phyloP scores from a whole-genome alignment of 2,797 vertebrate species.

The Phrynocephalus forsythii region DNA sequence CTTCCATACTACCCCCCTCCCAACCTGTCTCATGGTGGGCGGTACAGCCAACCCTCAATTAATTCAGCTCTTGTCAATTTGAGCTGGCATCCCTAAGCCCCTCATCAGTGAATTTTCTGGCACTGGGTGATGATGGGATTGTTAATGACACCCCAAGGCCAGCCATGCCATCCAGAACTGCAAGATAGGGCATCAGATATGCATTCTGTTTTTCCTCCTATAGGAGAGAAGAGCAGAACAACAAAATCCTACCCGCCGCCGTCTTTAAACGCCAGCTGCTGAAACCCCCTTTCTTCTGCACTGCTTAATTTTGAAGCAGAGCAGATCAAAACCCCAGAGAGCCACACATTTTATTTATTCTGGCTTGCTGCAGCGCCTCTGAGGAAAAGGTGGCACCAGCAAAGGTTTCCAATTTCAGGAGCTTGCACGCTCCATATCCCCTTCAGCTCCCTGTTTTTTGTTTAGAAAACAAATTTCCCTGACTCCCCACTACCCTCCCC shows the following conservation, averaged over 20 bases:
- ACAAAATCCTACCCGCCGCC: neutral
- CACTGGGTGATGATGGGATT: too few relatives aligned
- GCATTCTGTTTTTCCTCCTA: neutral
- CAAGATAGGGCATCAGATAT: neutral
- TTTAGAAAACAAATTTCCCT: conserved; percentile 12
- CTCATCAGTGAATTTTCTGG: too few relatives aligned
- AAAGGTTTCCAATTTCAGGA: conserved; percentile 23
- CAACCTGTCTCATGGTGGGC: neutral
- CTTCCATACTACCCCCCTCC: neutral
- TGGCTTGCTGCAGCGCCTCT: conserved; percentile 8
- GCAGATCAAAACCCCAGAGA: neutral
- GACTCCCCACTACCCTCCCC: neutral
- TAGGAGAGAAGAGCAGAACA: neutral
- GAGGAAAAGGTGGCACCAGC: conserved; percentile 13
- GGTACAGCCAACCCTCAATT: neutral
- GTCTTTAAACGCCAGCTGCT: too few relatives aligned
- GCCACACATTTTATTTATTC: conserved; percentile 1
- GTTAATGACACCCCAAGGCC: neutral
- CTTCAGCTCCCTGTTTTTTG: conserved; percentile 7
- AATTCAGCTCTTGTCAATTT: neutral
- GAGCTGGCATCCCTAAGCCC: neutral
- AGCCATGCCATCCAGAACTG: neutral
- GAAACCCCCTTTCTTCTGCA: neutral
- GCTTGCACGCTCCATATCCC: neutral
- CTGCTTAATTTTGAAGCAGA: conserved; percentile 1